Evolutionary conservation across 2,888 invertebrate species (phyloP), one percentile per base, ranked within the genome.

Genomic region (Strigamia transsilvanica): DNA sequence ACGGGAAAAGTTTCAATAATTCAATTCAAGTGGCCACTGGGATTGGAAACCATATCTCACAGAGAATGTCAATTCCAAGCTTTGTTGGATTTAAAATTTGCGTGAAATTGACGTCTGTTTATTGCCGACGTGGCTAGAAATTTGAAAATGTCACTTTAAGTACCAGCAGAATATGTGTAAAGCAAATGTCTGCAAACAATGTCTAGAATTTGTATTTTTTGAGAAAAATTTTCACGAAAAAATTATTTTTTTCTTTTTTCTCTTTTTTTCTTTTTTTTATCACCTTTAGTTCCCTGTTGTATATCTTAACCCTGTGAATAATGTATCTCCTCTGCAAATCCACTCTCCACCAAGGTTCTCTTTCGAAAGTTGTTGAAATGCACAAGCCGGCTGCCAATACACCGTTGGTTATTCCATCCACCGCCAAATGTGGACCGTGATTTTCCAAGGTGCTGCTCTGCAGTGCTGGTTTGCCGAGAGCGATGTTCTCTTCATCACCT

Each of bases 331-430:
- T 84, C 79, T 86, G 86, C n/a, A 86, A 83, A 82, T 86, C 85
- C 6, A 86, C 85, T 82, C 85, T 83, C 86, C 86, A 86, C 85
- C 85, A 86, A 10, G 86, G 86, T 61, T 85, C 85, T 15, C 82
- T 83, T 79, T 85, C 85, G 18, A 85, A 84, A 34, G 84, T 84
- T 0, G 86, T 86, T 3, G 85, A 82, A 3, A 84, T 84, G 73
- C 86, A 85, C 0, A 83, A 84, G 15, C 82, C 82, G 12, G 82
- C 80, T 23, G 80, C 82, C 23, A 82, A 73, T 23, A 32, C 56
- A 10, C 79, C 79, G 15, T 81, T 82, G 1, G 66, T 82, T 13
- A 82, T 84, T 2, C 85, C 85, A 61, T 86, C 85, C 0, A 86
- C 85, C 9, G 84, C 86, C 9, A 84, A 82, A 66, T 84, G 80